Evolutionary conservation across 2,113 vertebrate genomes (phyloP).

Genomic region (Semnornis frantzii): DNA sequence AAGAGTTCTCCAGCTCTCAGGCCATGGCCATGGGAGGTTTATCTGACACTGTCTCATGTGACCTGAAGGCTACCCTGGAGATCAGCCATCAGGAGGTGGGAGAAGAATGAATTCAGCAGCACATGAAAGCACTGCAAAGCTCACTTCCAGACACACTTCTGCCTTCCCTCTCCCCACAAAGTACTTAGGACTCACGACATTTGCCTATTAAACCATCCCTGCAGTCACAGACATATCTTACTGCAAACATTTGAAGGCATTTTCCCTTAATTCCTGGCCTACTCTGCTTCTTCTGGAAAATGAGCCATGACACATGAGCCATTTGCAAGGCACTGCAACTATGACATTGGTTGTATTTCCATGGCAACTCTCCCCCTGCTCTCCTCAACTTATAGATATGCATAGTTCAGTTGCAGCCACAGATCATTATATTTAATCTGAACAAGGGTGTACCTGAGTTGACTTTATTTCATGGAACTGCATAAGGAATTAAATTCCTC

Average conservation of each 20-base stretch:
- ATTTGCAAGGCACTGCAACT: neutral
- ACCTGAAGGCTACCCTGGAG: fast-evolving
- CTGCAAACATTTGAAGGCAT: neutral
- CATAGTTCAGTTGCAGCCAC: neutral
- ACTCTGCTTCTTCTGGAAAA: constrained; percentile 19
- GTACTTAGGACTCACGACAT: neutral
- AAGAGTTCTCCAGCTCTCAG: no score
- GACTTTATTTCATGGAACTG: constrained; percentile 18
- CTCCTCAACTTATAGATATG: neutral
- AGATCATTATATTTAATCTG: constrained; percentile 50
- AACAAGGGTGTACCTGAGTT: constrained; percentile 45
- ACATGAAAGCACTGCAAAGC: neutral
- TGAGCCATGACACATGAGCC: constrained; percentile 48
- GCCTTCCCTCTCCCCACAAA: neutral
- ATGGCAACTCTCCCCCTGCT: constrained; percentile 44
- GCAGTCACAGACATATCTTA: neutral
- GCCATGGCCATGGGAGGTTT: no score
- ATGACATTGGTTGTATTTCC: constrained; percentile 49
- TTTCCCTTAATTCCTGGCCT: neutral
- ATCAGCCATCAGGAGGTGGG: neutral
- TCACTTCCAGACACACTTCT: neutral
- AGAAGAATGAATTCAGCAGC: neutral
- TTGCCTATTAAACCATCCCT: neutral
- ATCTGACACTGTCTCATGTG: fast-evolving
- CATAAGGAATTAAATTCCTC: constrained; percentile 47